Evolutionary conservation across 2,113 vertebrate genomes (phyloP).

Genomic region (Hirundichthys speculiger): DNA sequence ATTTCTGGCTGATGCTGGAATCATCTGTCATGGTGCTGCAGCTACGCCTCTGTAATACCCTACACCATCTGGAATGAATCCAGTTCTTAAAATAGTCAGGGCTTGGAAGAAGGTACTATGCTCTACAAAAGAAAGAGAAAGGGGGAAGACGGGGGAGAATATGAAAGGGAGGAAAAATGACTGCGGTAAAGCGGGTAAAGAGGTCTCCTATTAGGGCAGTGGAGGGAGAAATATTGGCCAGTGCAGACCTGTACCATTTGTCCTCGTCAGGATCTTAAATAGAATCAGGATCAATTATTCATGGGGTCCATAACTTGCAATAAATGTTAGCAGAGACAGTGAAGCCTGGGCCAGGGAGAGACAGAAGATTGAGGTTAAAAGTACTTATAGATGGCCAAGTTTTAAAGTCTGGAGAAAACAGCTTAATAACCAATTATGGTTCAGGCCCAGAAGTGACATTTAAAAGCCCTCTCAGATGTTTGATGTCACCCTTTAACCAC

Average conservation of each 20-base stretch:
- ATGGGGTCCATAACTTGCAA: slow-evolving; percentile 72
- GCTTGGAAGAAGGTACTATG: slow-evolving; percentile 43
- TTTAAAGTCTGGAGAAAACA: slow-evolving; percentile 53
- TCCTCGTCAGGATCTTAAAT: slow-evolving; percentile 78
- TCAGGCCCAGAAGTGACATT: slow-evolving; percentile 38
- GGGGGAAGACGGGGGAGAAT: slow-evolving; percentile 37
- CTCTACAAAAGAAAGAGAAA: slow-evolving; percentile 47
- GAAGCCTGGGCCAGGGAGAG: slow-evolving; percentile 22
- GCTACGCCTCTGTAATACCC: slow-evolving; percentile 45
- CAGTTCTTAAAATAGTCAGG: slow-evolving; percentile 69
- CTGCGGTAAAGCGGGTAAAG: slow-evolving; percentile 52
- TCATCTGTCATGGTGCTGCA: slow-evolving; percentile 43
- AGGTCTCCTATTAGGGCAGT: slow-evolving; percentile 67
- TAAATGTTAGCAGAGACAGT: slow-evolving; percentile 73
- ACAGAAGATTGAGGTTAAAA: slow-evolving; percentile 46
- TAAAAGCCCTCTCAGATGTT: slow-evolving; percentile 44
- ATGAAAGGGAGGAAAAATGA: slow-evolving; percentile 62
- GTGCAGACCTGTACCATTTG: slow-evolving; percentile 68
- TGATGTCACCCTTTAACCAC: slow-evolving; percentile 29
- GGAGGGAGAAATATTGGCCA: slow-evolving; percentile 74
- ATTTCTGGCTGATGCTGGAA: slow-evolving; percentile 10
- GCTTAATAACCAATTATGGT: slow-evolving; percentile 50
- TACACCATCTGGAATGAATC: slow-evolving; percentile 51
- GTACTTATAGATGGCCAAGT: slow-evolving; percentile 30
- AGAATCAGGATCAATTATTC: slow-evolving; percentile 79